Evolutionary conservation across 1,140 invertebrate species (phyloP), one percentile per base, ranked within the genome.

Genomic region (Phenacoccus solenopsis): DNA sequence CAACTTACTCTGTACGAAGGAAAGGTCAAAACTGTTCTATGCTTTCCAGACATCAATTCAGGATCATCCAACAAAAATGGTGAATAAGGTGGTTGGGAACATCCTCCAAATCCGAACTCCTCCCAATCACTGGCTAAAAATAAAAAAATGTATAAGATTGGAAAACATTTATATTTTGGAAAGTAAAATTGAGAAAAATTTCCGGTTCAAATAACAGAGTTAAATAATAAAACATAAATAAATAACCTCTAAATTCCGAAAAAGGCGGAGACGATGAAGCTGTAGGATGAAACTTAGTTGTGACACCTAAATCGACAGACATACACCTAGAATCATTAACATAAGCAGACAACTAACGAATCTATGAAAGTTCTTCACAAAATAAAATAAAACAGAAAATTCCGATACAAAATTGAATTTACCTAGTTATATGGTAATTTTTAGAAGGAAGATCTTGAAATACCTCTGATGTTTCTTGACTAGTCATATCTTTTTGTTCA

Each of bases 1-100:
- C 20, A 49, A 16, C 30, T 49, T 80, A 88, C 87, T 87, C 96
- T 91, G 75, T 97, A 97, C 0, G 94, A 95, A 1, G 93, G 90
- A 77, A 98, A 97, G 1, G 93, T 95, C n/a, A 97, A 81, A 13
- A 96, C 79, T 10, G 94, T 98, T 71, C 93, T 83, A 80, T 98
- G 94, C 79, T 96, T 96, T 24, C 94, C 95, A 56, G 93, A 93
- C 74, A 94, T 93, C 16, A 98, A 80, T 80, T 98, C 94, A 0
- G 94, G 94, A 82, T 98, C 94, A 79, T 98, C 95, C 24, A 98
- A 79, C 38, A 94, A 83, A 80, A 93, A 90, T 0, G 95, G 91
- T 76, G 90, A 88, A 77, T 96, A 96, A 0, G 95, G 91, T 76
- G 90, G 88, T 77, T 96, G 96, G n/a, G 59, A 22, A 3, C 25